phyloP scores from a whole-genome alignment of 2,113 vertebrate species.

The Arizona elegans region DNA sequence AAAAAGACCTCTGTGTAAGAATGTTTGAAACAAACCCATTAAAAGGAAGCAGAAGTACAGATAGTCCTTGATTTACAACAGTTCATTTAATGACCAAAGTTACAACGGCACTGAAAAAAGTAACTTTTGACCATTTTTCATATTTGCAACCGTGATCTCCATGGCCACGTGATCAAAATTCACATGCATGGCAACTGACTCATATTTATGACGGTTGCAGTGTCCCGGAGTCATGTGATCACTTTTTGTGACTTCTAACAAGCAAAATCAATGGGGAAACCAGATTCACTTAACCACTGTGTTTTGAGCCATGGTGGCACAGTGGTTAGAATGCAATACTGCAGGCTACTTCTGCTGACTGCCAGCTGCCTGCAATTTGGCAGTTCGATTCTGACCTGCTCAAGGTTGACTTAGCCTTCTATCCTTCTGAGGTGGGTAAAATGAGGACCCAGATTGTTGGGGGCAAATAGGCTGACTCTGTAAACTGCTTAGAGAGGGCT shows the following conservation, averaged over 20 bases:
- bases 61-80: background rate
- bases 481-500: no score
- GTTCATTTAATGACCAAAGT: background rate
- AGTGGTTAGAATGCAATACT: no score
- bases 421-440: no score
- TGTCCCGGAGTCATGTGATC: background rate
- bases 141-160: background rate
- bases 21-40: background rate
- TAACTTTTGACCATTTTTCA: background rate
- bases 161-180: background rate
- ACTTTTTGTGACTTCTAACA: background rate
- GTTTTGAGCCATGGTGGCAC: background rate
- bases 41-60: background rate
- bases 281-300: background rate
- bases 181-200: background rate
- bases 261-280: background rate
- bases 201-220: background rate
- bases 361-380: no score
- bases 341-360: no score
- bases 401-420: no score
- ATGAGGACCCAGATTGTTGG: no score
- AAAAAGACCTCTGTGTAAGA: background rate
- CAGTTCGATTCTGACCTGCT: no score
- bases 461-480: no score
- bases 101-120: background rate